Evolutionary conservation across 1,140 invertebrate genomes (phyloP), one percentile per base, ranked within the genome.

Genomic region (Tribolium madens): DNA sequence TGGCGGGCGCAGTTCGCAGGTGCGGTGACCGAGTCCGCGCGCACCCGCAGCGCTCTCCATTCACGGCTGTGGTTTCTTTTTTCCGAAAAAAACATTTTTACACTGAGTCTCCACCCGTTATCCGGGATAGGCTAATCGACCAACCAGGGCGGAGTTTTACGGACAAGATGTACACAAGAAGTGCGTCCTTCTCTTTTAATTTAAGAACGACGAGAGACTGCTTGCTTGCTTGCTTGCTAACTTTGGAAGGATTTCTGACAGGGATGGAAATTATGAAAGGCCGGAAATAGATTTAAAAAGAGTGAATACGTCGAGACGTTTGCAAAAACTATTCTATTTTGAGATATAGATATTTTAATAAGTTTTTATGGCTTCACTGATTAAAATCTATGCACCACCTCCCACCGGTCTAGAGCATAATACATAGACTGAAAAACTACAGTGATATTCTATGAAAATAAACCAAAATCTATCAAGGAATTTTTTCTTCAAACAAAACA

Each of bases 1-100:
- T 84, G 85, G 85, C 84, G 86, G 85, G 84, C 70, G 70, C 84
- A 85, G 80, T 82, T 82, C 84, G 84, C 85, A 84, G 87, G 87
- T 88, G 88, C 88, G 87, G 87, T 88, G 86, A 87, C 81, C 84
- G 77, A 76, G 87, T 86, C 85, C 85, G 85, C 86, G 87, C 87
- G 87, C 87, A 80, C 83, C 78, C 84, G 81, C 87, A 86, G 85
- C 85, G 83, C 84, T 78, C 80, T 80, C 83, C 83, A 82, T 81
- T 84, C 83, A 80, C 81, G 79, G 82, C 79, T 83, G 83, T 75
- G 83, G 84, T 84, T 83, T 81, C 81, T 83, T 84, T 83, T 83
- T 83, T 81, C 71, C 26, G 73, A 84, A 85, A 85, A 81, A 84
- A 82, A 84, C 80, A 85, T 85, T 85, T 85, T 85, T 85, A 83